A percentile compares a stretch with the other conserved stretches of the same genome.
Conservation (phyloP, 2,888 invertebrate species). For the Drosophila flavopinicola region DNA sequence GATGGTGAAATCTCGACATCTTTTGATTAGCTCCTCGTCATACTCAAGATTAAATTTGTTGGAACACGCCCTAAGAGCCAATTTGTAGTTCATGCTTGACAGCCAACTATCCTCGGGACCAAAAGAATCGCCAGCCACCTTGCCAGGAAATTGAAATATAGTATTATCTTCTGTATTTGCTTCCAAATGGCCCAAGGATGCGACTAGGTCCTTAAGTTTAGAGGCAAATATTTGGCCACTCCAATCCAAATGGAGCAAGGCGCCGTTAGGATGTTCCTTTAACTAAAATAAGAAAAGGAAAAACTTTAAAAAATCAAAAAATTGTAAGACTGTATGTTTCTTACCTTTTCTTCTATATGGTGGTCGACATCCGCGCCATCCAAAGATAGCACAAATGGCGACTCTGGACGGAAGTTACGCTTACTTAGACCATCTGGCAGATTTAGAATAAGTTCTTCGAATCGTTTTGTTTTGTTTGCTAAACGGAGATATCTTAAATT, state of each 20-base stretch:
- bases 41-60: slow-evolving; percentile 18
- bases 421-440: slow-evolving; percentile 11
- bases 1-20: slow-evolving; percentile 19
- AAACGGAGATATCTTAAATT: slow-evolving; percentile 24
- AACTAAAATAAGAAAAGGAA: slow-evolving; percentile 3
- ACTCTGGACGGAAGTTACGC: background rate
- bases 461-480: background rate
- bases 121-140: slow-evolving; percentile 18
- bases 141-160: slow-evolving; percentile 25
- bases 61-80: slow-evolving; percentile 23
- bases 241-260: slow-evolving; percentile 25
- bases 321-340: background rate
- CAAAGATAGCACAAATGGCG: slow-evolving; percentile 23
- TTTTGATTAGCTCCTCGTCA: slow-evolving; percentile 20
- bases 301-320: background rate
- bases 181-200: background rate
- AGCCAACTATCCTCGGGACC: slow-evolving; percentile 17
- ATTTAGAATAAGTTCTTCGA: slow-evolving; percentile 5
- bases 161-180: too few species aligned
- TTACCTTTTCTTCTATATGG: slow-evolving; percentile 26
- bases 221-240: slow-evolving; percentile 6
- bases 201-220: slow-evolving; percentile 10
- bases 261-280: background rate
- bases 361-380: background rate
- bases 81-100: slow-evolving; percentile 18